These are phyloP conservation scores for Hirtodrosophila histrioides DNA, from an alignment of 2,888 invertebrate genomes.

Conservation along the genomic window DNA sequence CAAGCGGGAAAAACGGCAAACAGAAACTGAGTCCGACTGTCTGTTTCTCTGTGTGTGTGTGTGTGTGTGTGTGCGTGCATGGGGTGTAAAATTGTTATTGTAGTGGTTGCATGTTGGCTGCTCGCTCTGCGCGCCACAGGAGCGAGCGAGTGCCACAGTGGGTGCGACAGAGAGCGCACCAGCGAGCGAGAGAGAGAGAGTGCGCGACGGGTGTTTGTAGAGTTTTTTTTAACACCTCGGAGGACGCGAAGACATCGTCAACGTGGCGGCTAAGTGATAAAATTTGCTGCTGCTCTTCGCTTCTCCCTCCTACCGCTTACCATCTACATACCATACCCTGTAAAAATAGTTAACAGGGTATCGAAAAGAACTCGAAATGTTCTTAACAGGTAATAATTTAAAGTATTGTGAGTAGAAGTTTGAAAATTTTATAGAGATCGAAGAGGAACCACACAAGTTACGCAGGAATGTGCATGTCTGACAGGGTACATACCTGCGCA, in stretches of 20 bases:
- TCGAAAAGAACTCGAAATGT: too few species aligned
- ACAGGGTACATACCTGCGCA: too few species aligned
- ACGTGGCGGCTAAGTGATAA: constrained; percentile 77
- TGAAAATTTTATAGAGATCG: too few species aligned
- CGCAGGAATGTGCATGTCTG: too few species aligned
- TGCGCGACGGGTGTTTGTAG: constrained; percentile 55
- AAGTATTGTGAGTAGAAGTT: too few species aligned
- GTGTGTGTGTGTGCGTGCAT: constrained; percentile 32
- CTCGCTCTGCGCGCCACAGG: constrained; percentile 28
- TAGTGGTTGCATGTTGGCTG: constrained; percentile 66
- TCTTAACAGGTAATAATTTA: too few species aligned
- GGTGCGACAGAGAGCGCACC: constrained; percentile 10
- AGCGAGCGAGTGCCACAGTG: constrained; percentile 40
- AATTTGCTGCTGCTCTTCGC: constrained; percentile 47
- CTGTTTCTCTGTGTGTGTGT: constrained; percentile 8
- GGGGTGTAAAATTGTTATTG: constrained; percentile 58
- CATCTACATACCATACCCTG: constrained; percentile 1
- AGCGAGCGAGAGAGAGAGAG: constrained; percentile 18
- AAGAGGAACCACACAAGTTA: too few species aligned
- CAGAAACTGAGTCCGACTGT: constrained; percentile 56
- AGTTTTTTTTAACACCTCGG: constrained; percentile 62
- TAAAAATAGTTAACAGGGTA: too few species aligned
- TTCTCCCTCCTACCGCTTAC: constrained; percentile 9
- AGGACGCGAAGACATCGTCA: constrained; percentile 61
- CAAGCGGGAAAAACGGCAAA: constrained; percentile 76